Percentiles rank a stretch among this genome's conserved stretches.
These are phyloP conservation scores for Catocala sponsa DNA, from an alignment of 2,888 invertebrate genomes.

Conservation along the genomic window DNA sequence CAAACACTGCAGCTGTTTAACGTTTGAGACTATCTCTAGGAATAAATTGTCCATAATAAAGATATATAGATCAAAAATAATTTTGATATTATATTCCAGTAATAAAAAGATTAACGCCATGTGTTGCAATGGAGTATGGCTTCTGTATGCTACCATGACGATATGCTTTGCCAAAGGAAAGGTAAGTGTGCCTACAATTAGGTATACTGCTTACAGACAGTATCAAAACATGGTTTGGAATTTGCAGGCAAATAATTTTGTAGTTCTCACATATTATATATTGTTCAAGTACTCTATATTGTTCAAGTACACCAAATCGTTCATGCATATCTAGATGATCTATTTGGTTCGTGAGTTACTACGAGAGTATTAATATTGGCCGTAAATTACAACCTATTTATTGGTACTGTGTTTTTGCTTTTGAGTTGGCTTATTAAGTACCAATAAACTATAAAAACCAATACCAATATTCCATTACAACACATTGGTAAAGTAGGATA, in stretches of 20 bases:
- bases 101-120: slow-evolving; percentile 69
- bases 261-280: slow-evolving; percentile 2
- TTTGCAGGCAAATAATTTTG: slow-evolving; percentile 32
- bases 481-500: slow-evolving; percentile 73
- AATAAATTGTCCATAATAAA: too few relatives aligned
- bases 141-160: slow-evolving; percentile 74
- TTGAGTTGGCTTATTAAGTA: slow-evolving; percentile 55
- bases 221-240: slow-evolving; percentile 29
- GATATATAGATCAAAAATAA: too few relatives aligned
- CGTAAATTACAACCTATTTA: slow-evolving; percentile 43
- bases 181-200: slow-evolving; percentile 77
- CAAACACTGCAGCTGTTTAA: background rate
- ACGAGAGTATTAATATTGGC: slow-evolving; percentile 46
- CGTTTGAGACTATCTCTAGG: too few relatives aligned
- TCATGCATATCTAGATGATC: background rate
- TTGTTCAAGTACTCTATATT: background rate
- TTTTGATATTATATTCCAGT: slow-evolving; percentile 55
- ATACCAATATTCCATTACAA: slow-evolving; percentile 85
- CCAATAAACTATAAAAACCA: slow-evolving; percentile 52
- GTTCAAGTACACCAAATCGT: background rate
- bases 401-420: slow-evolving; percentile 59
- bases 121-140: slow-evolving; percentile 88
- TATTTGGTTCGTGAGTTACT: background rate
- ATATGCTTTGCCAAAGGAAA: slow-evolving; percentile 70
- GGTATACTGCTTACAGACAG: slow-evolving; percentile 53